Evolutionary conservation across 2,888 invertebrate genomes (phyloP).

Genomic region (Limnephilus marmoratus): DNA sequence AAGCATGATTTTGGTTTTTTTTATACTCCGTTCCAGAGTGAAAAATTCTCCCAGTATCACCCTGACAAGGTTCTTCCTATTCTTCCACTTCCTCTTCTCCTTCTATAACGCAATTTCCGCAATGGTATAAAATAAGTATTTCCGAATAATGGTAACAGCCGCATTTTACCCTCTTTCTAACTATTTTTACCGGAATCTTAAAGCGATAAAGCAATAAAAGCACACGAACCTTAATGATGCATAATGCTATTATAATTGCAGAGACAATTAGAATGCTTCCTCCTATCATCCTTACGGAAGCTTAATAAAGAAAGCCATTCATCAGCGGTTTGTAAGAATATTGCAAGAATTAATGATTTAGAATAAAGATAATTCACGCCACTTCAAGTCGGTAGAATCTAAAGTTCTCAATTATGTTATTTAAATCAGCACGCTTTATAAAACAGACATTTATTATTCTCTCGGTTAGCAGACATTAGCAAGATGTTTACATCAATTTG

Average conservation of each 20-base stretch:
- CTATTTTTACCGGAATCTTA: constrained; percentile 52
- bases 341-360: background rate
- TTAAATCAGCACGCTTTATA: too few species aligned
- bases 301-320: background rate
- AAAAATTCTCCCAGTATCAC: too few species aligned
- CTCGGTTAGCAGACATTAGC: too few species aligned
- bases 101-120: background rate
- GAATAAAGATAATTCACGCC: background rate
- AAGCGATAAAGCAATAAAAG: constrained; percentile 5
- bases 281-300: background rate
- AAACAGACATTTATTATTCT: too few species aligned
- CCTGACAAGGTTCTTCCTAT: too few species aligned
- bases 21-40: too few species aligned
- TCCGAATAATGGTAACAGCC: constrained; percentile 61
- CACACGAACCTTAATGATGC: constrained; percentile 15
- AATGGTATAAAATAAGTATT: constrained; percentile 23
- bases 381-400: background rate
- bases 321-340: background rate
- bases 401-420: too few species aligned
- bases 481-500: too few species aligned
- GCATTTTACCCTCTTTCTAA: constrained; percentile 53
- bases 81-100: too few species aligned
- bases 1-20: too few species aligned
- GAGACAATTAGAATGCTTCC: constrained; percentile 3
- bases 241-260: constrained; percentile 21